Evolutionary conservation across 2,113 vertebrate species (phyloP), one percentile per base, ranked within the genome.

Genomic region (Piaya cayana): DNA sequence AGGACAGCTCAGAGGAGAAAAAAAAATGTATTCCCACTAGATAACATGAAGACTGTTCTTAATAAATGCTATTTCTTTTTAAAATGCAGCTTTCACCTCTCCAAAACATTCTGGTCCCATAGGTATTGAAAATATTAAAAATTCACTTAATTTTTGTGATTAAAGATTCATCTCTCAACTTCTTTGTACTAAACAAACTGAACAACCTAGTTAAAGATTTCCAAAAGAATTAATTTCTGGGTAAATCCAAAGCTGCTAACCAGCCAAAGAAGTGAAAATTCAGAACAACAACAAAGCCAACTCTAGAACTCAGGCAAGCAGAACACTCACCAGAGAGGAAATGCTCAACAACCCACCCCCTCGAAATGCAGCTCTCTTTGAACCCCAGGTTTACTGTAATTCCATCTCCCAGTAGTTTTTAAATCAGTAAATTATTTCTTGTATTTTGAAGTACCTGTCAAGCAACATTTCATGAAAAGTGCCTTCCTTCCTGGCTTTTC

Each of bases 391-490:
- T 71, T 75, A 81, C 43, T 70, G 15, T 43, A 88, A 74, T 36
- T 52, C 22, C 16, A 56, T 22, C 49, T 77, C 14, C 18, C 12
- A 58, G 5, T 16, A 59, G 22, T 15, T 94, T 90, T 89, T 58
- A 30, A 42, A 83, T 69, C 39, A 90, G 17, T 16, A 50, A 4
- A 42, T 81, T 79, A 34, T 59, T 91, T 79, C 23, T 64, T 80
- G 43, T 68, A 83, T 6, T 65, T 32, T 58, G 14, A 74, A 74
- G 22, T 97, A 99, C 99, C 99, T 98, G 98, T 99, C 99, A 5
- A 99, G 98, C 72, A 99, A 96, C 45, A 98, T 96, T 97, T 99
- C 99, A 8, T 99, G 99, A 81, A 99, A 99, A 97, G 98, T 99
- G 65, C 99, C 99, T 50, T 99, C 99, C 47, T 97, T 98, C 82